Evolutionary conservation across 2,888 invertebrate genomes (phyloP).

Genomic region (Tipula unca): DNA sequence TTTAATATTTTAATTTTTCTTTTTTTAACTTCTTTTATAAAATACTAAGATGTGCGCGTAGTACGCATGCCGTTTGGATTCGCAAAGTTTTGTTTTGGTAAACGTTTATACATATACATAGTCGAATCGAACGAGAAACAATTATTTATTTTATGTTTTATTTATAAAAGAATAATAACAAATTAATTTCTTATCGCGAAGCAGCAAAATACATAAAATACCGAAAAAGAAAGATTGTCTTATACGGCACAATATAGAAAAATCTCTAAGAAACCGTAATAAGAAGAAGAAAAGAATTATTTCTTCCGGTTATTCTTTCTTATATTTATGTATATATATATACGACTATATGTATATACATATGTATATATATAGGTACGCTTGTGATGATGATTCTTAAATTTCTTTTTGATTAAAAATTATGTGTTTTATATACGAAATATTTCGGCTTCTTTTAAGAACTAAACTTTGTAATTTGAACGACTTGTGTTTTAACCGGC

Average conservation of each 20-base stretch:
- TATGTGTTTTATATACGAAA: neutral
- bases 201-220: neutral
- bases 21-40: neutral
- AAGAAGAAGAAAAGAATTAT: neutral
- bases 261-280: neutral
- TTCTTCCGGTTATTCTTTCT: neutral
- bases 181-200: neutral
- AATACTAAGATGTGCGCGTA: neutral
- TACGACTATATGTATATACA: neutral
- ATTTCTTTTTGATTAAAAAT: conserved; percentile 8
- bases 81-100: neutral
- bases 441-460: neutral
- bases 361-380: neutral
- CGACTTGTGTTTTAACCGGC: neutral
- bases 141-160: neutral
- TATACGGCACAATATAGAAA: neutral
- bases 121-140: neutral
- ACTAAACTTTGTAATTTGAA: neutral
- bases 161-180: neutral
- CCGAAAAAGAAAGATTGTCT: neutral
- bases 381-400: neutral
- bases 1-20: neutral
- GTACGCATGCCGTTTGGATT: neutral
- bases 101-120: too few relatives aligned
- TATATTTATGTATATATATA: neutral